Percentiles rank a stretch among this genome's conserved stretches.
Evolutionary conservation across 1,140 invertebrate genomes (phyloP).

Genomic region (Telenomus remus): DNA sequence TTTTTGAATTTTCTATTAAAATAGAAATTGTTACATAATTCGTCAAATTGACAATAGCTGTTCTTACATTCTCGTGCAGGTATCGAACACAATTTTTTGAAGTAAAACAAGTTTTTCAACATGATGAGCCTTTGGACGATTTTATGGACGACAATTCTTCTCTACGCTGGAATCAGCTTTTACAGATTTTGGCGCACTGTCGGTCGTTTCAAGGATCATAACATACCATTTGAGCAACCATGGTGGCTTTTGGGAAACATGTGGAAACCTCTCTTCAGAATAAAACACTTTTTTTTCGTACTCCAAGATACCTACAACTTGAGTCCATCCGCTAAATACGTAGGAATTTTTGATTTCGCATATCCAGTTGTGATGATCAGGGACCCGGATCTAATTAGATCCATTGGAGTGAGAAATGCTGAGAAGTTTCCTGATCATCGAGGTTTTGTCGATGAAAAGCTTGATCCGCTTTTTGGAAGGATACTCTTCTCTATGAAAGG

Average conservation of each 20-base stretch:
- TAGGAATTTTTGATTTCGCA: slow-evolving; percentile 75
- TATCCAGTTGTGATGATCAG: slow-evolving; percentile 76
- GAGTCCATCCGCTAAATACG: slow-evolving; percentile 60
- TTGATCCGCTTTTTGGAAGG: slow-evolving; percentile 76
- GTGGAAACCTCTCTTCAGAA: neutral
- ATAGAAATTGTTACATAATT: no score
- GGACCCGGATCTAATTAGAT: slow-evolving; percentile 79
- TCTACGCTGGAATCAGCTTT: neutral
- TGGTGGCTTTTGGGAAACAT: slow-evolving; percentile 23
- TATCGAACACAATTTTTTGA: neutral
- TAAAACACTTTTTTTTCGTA: neutral
- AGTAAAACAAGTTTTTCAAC: neutral
- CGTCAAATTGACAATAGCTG: no score
- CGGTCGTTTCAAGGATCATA: neutral
- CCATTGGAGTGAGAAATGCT: slow-evolving; percentile 79
- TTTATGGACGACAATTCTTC: neutral
- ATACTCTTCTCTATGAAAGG: slow-evolving; percentile 75
- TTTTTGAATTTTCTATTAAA: no score
- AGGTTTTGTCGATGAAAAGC: slow-evolving; percentile 69
- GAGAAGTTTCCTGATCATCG: slow-evolving; percentile 78
- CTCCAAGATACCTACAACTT: slow-evolving; percentile 5
- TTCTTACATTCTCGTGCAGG: no score
- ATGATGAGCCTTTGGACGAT: slow-evolving; percentile 5
- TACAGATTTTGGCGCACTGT: slow-evolving; percentile 12
- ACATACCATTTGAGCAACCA: slow-evolving; percentile 5